phyloP scores from a whole-genome alignment of 2,888 invertebrate species.

The Plutella xylostella region DNA sequence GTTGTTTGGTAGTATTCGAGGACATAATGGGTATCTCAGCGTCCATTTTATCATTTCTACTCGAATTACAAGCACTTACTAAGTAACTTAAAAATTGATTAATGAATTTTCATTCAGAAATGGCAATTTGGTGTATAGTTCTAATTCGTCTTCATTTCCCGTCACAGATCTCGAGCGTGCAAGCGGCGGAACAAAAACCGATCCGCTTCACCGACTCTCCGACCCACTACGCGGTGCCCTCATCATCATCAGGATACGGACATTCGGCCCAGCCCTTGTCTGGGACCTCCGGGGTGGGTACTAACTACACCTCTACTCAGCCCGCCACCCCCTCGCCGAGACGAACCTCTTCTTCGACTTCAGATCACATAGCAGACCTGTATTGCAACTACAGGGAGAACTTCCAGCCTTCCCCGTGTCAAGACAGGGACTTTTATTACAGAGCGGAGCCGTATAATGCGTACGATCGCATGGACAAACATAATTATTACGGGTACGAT shows the following conservation, averaged over 20 bases:
- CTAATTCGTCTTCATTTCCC: not conserved
- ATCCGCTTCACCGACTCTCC: constrained; percentile 81
- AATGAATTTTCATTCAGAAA: no score
- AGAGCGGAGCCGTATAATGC: constrained; percentile 41
- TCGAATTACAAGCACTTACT: no score
- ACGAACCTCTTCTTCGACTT: constrained; percentile 73
- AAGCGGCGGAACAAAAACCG: constrained; percentile 72
- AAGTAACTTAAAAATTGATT: no score
- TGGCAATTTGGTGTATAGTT: no score
- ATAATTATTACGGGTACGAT: constrained; percentile 52
- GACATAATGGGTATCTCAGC: no score
- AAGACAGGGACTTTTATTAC: constrained; percentile 46
- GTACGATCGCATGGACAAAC: constrained; percentile 55
- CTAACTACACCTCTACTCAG: constrained; percentile 60
- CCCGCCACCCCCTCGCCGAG: constrained; percentile 77
- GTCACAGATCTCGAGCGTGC: constrained; percentile 53
- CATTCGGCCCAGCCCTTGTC: constrained; percentile 63
- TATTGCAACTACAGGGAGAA: constrained; percentile 65
- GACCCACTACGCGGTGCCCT: constrained; percentile 72
- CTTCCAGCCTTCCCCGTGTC: constrained; percentile 47
- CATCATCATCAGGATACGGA: constrained; percentile 60
- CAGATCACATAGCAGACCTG: constrained; percentile 74
- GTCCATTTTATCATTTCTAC: no score
- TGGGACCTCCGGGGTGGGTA: constrained; percentile 62
- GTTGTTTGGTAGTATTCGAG: no score